phyloP scores from a whole-genome alignment of 2,113 vertebrate species.

The Silurus asotus region DNA sequence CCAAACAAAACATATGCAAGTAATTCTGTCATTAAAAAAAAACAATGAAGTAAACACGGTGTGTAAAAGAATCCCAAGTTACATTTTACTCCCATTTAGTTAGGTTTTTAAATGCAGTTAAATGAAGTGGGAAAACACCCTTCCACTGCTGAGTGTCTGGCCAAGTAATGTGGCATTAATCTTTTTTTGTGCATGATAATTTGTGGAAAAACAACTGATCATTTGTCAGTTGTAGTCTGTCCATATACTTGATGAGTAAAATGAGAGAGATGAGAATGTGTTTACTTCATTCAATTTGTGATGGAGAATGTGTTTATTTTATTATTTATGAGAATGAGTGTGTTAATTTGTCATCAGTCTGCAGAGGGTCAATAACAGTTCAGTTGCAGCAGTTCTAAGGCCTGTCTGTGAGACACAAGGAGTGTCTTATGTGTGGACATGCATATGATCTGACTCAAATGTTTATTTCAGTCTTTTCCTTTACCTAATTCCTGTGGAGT shows the following conservation, averaged over 20 bases:
- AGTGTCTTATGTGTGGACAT: conserved; percentile 5
- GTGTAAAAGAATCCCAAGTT: neutral
- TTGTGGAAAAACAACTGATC: neutral
- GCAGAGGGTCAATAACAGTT: conserved; percentile 15
- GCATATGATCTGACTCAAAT: conserved; percentile 13
- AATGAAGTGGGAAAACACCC: neutral
- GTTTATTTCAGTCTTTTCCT: neutral
- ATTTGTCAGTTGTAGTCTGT: neutral
- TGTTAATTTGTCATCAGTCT: neutral
- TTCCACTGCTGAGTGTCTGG: neutral
- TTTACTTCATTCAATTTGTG: too few relatives aligned
- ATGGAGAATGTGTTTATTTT: too few relatives aligned
- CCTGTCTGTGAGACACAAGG: conserved; percentile 21
- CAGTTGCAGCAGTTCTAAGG: conserved; percentile 3
- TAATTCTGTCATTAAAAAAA: neutral
- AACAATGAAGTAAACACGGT: neutral
- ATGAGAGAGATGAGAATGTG: too few relatives aligned
- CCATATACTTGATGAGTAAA: neutral
- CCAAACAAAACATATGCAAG: conserved; percentile 1
- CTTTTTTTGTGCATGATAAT: conserved; percentile 11
- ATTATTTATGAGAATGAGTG: neutral
- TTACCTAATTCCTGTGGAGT: conserved; percentile 24
- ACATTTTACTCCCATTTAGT: neutral
- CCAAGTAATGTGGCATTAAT: neutral
- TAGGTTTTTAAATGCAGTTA: neutral